phyloP scores from a whole-genome alignment of 2,113 vertebrate species.

The Bolborhynchus lineola region DNA sequence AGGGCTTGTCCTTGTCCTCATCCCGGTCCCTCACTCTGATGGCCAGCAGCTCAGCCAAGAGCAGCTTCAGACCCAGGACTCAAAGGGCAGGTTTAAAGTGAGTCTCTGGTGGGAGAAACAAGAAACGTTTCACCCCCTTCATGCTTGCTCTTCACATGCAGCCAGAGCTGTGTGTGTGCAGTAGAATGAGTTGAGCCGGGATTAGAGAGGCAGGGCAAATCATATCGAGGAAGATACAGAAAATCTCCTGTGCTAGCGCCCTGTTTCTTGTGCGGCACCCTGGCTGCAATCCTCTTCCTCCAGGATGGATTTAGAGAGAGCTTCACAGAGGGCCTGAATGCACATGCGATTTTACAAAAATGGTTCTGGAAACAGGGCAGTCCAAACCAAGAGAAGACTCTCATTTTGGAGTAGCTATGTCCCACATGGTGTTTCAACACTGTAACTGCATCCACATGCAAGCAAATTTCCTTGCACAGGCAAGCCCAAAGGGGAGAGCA shows the following conservation, averaged over 20 bases:
- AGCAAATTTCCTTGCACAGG: background rate
- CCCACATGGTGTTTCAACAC: background rate
- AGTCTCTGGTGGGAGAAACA: background rate
- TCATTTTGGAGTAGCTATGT: background rate
- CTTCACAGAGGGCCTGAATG: background rate
- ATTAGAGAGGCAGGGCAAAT: background rate
- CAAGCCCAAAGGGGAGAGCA: background rate
- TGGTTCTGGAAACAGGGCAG: background rate
- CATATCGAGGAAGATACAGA: background rate
- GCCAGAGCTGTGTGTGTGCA: background rate
- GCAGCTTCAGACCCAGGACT: background rate
- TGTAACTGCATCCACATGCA: slow-evolving; percentile 20
- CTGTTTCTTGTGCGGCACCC: background rate
- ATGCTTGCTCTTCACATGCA: background rate
- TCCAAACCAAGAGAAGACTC: background rate
- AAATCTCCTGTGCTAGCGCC: background rate
- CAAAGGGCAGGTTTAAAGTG: background rate
- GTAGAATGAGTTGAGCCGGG: background rate
- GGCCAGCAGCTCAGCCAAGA: background rate
- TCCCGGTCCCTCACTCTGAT: background rate
- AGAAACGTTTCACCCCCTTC: background rate
- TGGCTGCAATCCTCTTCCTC: background rate
- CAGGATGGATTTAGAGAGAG: background rate
- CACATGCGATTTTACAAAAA: background rate
- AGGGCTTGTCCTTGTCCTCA: background rate